Base-by-base conservation (phyloP, 2,113 vertebrate species). In the Microtus pennsylvanicus region DNA sequence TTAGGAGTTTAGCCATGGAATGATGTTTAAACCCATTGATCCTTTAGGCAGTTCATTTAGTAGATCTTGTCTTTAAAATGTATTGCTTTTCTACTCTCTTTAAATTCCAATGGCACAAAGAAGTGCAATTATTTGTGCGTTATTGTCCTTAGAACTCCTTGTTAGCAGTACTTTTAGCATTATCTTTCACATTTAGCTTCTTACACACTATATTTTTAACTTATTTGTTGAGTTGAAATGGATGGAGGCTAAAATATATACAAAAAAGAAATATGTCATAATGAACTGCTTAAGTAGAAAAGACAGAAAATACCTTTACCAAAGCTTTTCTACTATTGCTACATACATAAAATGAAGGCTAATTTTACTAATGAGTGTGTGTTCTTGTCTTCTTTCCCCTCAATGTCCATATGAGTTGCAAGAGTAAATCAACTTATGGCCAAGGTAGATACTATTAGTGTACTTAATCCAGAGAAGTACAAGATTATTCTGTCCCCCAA, bases 41-140 rank as follows among this genome's bases (percentile, higher is more conserved):
- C 96, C 97, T 96, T 97, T 75, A 97, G 96, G 72, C 67, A 94
- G 80, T 95, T 96, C 96, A 97, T 95, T 97, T 97, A 98, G 92
- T 28, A 94, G 75, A 96, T 82, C 35, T 26, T 97, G 90, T 97
- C 97, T 97, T 97, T 94, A 81, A 90, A 83, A 61, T 93, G 93
- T 72, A 94, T 67, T 89, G 42, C 75, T 87, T 98, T 98, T 82
- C 86, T 92, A 81, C 19, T 83, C 3, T 89, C 50, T 91, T 96
- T 52, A 88, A 45, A 47, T 88, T 92, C 2, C 24, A 80, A 50
- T 72, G 87, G 77, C 67, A 95, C 26, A 28, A 70, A 75, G 69
- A 61, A 58, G 28, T 91, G 82, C 35, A 69, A 91, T 89, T 90
- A 93, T 82, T 83, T 91, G 35, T 95, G 16, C 7, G 58, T 91